A percentile compares a stretch with the other conserved stretches of the same genome.
These are phyloP conservation scores for Trichopria drosophilae DNA, from an alignment of 2,888 invertebrate species.

Conservation along the genomic window DNA sequence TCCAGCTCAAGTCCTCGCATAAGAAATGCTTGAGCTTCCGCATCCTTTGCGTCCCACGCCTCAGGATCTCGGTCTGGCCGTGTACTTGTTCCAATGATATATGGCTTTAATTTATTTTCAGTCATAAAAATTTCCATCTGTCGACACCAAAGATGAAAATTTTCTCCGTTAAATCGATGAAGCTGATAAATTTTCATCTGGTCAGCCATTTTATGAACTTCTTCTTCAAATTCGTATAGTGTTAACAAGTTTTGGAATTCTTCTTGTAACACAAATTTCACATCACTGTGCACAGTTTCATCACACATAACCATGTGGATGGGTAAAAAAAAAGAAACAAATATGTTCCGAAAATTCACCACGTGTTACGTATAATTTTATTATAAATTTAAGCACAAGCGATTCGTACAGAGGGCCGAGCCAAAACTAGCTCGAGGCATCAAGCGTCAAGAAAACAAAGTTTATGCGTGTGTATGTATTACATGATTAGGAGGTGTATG, in stretches of 20 bases:
- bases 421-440: too few relatives aligned
- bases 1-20: constrained; percentile 25
- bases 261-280: too few relatives aligned
- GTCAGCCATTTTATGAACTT: constrained; percentile 19
- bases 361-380: constrained; percentile 5
- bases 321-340: too few relatives aligned
- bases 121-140: constrained; percentile 27
- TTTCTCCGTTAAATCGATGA: constrained; percentile 22
- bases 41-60: constrained; percentile 20
- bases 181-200: constrained; percentile 15
- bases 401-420: too few relatives aligned
- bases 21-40: constrained; percentile 22
- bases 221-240: too few relatives aligned
- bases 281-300: neutral
- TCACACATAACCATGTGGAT: neutral
- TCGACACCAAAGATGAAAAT: constrained; percentile 19
- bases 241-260: too few relatives aligned
- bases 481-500: too few relatives aligned
- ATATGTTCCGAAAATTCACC: constrained; percentile 3
- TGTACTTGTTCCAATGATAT: constrained; percentile 3
- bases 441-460: too few relatives aligned
- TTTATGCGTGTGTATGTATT: too few relatives aligned
- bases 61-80: constrained; percentile 7
- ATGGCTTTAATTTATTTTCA: constrained; percentile 16
- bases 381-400: neutral